Percentiles rank a stretch among this genome's conserved stretches.
phyloP scores from a whole-genome alignment of 2,113 vertebrate species.

The Plestiodon gilberti region DNA sequence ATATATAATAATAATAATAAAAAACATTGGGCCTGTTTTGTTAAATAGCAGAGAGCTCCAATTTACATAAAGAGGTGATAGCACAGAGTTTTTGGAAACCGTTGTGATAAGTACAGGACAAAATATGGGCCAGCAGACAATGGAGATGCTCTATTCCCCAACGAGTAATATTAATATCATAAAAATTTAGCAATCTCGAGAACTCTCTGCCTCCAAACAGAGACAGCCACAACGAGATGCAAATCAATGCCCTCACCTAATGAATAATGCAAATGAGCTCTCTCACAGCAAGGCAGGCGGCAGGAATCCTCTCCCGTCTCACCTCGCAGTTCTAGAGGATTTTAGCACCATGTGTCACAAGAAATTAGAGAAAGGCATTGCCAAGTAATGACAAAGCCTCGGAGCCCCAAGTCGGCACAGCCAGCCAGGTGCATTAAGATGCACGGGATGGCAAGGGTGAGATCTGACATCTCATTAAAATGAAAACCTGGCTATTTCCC shows the following conservation, averaged over 20 bases:
- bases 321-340: constrained; percentile 76
- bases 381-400: constrained; percentile 75
- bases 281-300: constrained; percentile 71
- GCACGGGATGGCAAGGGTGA: constrained; percentile 58
- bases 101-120: constrained; percentile 45
- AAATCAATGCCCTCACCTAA: constrained; percentile 81
- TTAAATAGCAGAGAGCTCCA: constrained; percentile 48
- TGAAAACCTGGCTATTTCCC: constrained; percentile 77
- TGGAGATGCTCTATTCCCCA: constrained; percentile 46
- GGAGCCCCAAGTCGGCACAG: constrained; percentile 66
- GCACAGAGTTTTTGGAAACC: constrained; percentile 31
- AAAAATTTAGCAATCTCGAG: constrained; percentile 61
- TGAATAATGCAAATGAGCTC: constrained; percentile 84
- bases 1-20: constrained; percentile 19
- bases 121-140: constrained; percentile 54
- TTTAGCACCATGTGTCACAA: constrained; percentile 80
- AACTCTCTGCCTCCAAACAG: constrained; percentile 70
- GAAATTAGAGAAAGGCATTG: constrained; percentile 76
- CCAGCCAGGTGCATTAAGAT: constrained; percentile 70
- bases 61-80: constrained; percentile 53
- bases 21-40: constrained; percentile 52
- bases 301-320: constrained; percentile 78
- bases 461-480: constrained; percentile 76
- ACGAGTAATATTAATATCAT: constrained; percentile 61
- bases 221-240: constrained; percentile 77